These are phyloP conservation scores for Lathamus discolor DNA, from an alignment of 2,113 vertebrate genomes.

Conservation along the genomic window DNA sequence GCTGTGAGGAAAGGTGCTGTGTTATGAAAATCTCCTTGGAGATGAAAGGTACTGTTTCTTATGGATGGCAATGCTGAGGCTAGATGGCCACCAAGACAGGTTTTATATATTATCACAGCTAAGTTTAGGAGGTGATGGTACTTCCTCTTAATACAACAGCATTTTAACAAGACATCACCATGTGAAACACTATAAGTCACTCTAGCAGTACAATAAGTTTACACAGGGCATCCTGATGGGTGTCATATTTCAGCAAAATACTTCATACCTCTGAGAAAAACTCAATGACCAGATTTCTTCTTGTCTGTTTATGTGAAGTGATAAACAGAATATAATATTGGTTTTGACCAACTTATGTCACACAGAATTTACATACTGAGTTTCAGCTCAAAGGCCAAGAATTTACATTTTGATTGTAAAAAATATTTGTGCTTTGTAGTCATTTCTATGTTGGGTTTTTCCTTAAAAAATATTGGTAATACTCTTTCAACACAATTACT, in stretches of 20 bases:
- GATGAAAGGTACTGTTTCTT: slow-evolving; percentile 12
- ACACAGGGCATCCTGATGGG: not conserved
- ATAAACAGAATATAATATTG: not conserved
- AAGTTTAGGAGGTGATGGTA: slow-evolving; percentile 31
- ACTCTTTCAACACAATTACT: not conserved
- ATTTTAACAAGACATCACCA: slow-evolving; percentile 51
- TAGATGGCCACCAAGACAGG: slow-evolving; percentile 4
- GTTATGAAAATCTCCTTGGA: not conserved
- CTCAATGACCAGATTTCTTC: not conserved
- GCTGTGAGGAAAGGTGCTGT: not conserved
- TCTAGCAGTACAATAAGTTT: slow-evolving; percentile 41
- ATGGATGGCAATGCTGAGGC: not conserved
- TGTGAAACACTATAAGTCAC: slow-evolving; percentile 60
- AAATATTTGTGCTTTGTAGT: slow-evolving; percentile 5
- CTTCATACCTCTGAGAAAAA: slow-evolving; percentile 1
- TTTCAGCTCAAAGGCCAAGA: not conserved
- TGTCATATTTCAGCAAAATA: slow-evolving; percentile 30
- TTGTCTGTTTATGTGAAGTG: not conserved
- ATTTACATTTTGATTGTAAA: slow-evolving; percentile 50
- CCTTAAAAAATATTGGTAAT: not conserved
- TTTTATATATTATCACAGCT: slow-evolving; percentile 46
- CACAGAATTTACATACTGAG: not conserved
- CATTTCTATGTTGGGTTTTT: not conserved
- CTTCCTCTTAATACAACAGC: slow-evolving; percentile 67
- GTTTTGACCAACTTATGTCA: not conserved